Percentiles rank a stretch among this genome's conserved stretches.
Conservation (phyloP, 2,888 invertebrate genomes). For the Autographa pulchrina region DNA sequence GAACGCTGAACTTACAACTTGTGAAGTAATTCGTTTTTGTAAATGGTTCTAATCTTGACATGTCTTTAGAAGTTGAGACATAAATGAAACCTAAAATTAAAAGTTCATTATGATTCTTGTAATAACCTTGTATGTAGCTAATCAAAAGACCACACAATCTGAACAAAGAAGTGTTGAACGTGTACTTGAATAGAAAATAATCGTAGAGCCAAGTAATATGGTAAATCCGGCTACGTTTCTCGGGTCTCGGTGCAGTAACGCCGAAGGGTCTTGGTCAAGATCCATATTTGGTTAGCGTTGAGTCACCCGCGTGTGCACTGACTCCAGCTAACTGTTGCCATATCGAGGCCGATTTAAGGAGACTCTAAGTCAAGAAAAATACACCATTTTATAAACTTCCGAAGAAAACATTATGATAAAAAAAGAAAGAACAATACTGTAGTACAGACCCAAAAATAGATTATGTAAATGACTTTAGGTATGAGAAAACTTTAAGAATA, state of each 20-base stretch:
- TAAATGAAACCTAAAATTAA: too few species aligned
- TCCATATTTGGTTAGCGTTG: conserved; percentile 77
- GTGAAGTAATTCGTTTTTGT: neutral
- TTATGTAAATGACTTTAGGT: neutral
- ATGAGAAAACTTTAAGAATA: neutral
- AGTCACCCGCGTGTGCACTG: conserved; percentile 69
- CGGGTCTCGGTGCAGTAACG: conserved; percentile 62
- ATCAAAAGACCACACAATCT: conserved; percentile 20
- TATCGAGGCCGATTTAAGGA: conserved; percentile 68
- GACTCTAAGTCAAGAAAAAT: conserved; percentile 62
- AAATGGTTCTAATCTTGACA: neutral
- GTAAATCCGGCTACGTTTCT: conserved; percentile 68
- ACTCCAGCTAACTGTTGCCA: conserved; percentile 63
- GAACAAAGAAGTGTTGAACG: conserved; percentile 40
- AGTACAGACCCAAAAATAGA: neutral
- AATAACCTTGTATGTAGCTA: neutral
- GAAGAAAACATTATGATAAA: neutral
- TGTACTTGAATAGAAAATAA: conserved; percentile 49
- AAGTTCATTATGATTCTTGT: neutral
- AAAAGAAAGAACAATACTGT: neutral
- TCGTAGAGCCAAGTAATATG: conserved; percentile 40
- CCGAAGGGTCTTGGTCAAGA: conserved; percentile 67
- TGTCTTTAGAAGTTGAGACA: neutral
- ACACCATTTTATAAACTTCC: neutral
- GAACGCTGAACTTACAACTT: conserved; percentile 9